These are phyloP conservation scores for Enteromius mattozi DNA, from an alignment of 2,797 vertebrate genomes.

Conservation along the genomic window DNA sequence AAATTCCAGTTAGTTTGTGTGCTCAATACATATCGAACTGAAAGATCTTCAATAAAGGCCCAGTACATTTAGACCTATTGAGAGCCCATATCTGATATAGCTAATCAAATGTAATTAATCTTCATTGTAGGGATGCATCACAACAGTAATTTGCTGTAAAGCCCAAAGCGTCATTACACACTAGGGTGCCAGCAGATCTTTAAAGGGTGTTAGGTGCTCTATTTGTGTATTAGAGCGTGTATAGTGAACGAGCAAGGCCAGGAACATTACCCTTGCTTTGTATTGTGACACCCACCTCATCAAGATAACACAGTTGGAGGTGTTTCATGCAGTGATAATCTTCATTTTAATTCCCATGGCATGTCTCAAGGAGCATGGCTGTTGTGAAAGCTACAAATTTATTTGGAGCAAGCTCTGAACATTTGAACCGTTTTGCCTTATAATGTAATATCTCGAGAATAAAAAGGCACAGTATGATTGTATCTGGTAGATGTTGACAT, in stretches of 20 bases:
- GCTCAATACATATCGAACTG: conserved; percentile 70
- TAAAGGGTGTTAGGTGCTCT: conserved; percentile 69
- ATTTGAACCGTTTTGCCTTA: background rate
- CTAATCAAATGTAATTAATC: conserved; percentile 80
- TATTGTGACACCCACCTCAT: conserved; percentile 70
- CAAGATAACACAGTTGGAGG: conserved; percentile 66
- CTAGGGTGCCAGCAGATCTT: conserved; percentile 67
- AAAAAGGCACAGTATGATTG: background rate
- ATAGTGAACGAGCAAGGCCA: conserved; percentile 72
- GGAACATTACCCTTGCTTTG: conserved; percentile 71
- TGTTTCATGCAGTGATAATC: conserved; percentile 65
- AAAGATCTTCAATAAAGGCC: conserved; percentile 69
- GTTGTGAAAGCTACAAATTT: background rate
- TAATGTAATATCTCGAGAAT: background rate
- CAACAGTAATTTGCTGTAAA: conserved; percentile 69
- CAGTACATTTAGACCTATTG: conserved; percentile 46
- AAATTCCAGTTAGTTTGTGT: conserved; percentile 67
- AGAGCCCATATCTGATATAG: conserved; percentile 66
- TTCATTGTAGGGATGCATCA: conserved; percentile 68
- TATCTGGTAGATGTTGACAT: background rate
- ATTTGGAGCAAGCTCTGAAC: background rate
- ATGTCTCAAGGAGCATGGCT: conserved; percentile 27
- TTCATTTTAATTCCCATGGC: conserved; percentile 51
- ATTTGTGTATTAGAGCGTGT: conserved; percentile 74
- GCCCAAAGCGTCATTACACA: conserved; percentile 72